Percentiles rank a stretch among this genome's conserved stretches.
Conservation (phyloP, 2,888 invertebrate species). For the Drosophila histrio region DNA sequence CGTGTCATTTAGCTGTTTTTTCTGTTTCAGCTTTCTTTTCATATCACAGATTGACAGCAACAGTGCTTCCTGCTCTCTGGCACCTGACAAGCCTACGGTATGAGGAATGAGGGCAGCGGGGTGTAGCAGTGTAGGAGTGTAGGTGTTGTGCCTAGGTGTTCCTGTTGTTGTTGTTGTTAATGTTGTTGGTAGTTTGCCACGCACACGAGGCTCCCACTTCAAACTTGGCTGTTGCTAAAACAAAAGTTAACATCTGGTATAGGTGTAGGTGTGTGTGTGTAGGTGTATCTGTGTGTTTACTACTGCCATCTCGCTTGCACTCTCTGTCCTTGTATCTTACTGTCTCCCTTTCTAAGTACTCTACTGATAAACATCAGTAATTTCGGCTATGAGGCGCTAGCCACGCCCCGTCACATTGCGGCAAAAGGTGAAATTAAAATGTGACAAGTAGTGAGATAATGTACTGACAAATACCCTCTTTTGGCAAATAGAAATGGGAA, state of each 20-base stretch:
- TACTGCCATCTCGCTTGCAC: slow-evolving; percentile 4
- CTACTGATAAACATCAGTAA: slow-evolving; percentile 76
- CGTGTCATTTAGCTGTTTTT: slow-evolving; percentile 68
- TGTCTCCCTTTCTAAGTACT: slow-evolving; percentile 25
- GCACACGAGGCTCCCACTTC: slow-evolving; percentile 67
- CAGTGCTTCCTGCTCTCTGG: slow-evolving; percentile 49
- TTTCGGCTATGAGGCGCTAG: slow-evolving; percentile 48
- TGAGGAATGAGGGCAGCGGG: not conserved
- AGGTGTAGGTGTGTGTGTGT: slow-evolving; percentile 7
- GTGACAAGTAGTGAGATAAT: not conserved
- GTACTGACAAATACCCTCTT: slow-evolving; percentile 20
- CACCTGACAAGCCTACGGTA: slow-evolving; percentile 49
- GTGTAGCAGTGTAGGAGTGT: not conserved
- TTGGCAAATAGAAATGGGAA: too few species aligned
- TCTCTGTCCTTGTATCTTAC: not conserved
- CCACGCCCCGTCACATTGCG: slow-evolving; percentile 68
- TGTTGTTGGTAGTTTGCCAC: slow-evolving; percentile 48
- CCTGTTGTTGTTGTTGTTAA: slow-evolving; percentile 10
- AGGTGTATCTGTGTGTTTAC: slow-evolving; percentile 2
- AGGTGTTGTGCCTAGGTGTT: slow-evolving; percentile 33
- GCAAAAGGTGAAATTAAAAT: slow-evolving; percentile 57
- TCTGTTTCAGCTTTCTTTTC: slow-evolving; percentile 20
- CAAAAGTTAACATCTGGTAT: slow-evolving; percentile 73
- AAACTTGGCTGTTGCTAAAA: slow-evolving; percentile 76
- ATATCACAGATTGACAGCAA: slow-evolving; percentile 79